Evolutionary conservation across 2,797 vertebrate species (phyloP).

Genomic region (Premnoplex brunnescens): DNA sequence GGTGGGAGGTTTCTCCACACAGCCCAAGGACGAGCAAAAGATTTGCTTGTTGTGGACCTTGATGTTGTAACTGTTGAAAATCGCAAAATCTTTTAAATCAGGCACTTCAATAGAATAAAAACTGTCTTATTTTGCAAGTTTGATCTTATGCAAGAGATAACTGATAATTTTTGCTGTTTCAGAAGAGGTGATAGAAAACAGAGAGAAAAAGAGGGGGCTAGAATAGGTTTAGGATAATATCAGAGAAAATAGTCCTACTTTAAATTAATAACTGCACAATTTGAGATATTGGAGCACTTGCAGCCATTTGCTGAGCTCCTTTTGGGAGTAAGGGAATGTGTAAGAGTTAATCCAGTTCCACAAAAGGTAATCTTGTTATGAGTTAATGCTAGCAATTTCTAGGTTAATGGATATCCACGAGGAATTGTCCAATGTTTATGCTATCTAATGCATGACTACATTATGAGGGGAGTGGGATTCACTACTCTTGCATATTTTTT

Average conservation of each 20-base stretch:
- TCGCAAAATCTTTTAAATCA: background rate
- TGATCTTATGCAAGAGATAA: background rate
- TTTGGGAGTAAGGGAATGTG: background rate
- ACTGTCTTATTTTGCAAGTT: background rate
- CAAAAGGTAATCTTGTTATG: conserved; percentile 32
- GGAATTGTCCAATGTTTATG: conserved; percentile 37
- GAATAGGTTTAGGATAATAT: background rate
- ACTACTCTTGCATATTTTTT: conserved; percentile 42
- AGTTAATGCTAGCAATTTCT: conserved; percentile 25
- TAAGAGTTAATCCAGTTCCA: conserved; percentile 31
- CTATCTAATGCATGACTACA: background rate
- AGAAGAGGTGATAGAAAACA: background rate
- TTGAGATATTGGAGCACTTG: background rate
- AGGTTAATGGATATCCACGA: background rate
- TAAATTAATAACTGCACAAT: background rate
- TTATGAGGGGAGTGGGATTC: conserved; percentile 35
- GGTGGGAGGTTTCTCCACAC: background rate
- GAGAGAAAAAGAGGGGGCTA: background rate
- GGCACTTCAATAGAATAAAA: background rate
- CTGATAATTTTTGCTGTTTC: background rate
- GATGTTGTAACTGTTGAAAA: background rate
- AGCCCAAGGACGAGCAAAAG: background rate
- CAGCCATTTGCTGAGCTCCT: background rate
- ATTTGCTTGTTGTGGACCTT: background rate
- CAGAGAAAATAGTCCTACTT: background rate